Evolutionary conservation across 2,888 invertebrate genomes (phyloP).

Genomic region (Lasius fuliginosus): DNA sequence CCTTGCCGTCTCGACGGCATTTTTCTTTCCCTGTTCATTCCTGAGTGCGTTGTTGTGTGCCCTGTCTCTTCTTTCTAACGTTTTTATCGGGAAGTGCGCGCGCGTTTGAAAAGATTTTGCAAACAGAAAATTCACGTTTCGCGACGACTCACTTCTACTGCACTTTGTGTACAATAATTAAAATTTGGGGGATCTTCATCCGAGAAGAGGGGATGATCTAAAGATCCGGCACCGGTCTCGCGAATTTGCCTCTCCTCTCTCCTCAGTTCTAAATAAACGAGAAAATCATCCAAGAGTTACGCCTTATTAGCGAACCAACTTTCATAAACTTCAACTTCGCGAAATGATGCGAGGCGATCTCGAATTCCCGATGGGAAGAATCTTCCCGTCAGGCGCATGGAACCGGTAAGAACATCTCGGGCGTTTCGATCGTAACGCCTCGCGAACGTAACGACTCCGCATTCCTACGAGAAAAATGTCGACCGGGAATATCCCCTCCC

Average conservation of each 20-base stretch:
- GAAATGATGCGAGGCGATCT: conserved; percentile 67
- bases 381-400: conserved; percentile 59
- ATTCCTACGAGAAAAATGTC: conserved; percentile 79
- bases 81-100: conserved; percentile 23
- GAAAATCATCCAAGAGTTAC: neutral
- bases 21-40: conserved; percentile 37
- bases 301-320: conserved; percentile 39
- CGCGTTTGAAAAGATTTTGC: neutral
- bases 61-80: conserved; percentile 2
- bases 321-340: conserved; percentile 59
- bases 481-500: conserved; percentile 74
- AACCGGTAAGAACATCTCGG: conserved; percentile 77
- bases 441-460: conserved; percentile 78
- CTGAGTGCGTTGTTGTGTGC: neutral
- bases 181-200: neutral
- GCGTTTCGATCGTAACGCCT: conserved; percentile 78
- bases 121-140: neutral
- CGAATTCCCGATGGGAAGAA: conserved; percentile 58
- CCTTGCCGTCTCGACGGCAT: conserved; percentile 63
- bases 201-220: neutral
- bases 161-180: neutral
- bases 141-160: neutral
- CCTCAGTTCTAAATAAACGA: neutral
- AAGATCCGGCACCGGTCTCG: neutral
- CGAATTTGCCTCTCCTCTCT: no score